phyloP scores from a whole-genome alignment of 2,113 vertebrate genomes.

The Diphyllodes magnificus region DNA sequence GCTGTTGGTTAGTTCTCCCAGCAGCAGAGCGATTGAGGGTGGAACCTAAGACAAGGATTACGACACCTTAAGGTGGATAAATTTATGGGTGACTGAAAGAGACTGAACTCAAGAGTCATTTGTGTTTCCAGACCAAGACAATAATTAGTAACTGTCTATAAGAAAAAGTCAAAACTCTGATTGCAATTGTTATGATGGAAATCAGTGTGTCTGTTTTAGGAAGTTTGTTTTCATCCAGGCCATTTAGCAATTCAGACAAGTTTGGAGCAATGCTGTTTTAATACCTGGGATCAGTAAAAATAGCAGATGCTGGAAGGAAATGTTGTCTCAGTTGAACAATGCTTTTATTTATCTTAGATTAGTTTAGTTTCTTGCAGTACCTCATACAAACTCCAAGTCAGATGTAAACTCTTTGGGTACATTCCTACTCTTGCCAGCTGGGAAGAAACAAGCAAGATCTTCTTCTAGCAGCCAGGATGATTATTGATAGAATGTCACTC shows the following conservation, averaged over 20 bases:
- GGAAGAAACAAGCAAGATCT: not conserved
- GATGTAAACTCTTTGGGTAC: not conserved
- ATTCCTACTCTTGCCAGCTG: not conserved
- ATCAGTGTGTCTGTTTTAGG: not conserved
- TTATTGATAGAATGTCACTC: not conserved
- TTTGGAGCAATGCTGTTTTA: not conserved
- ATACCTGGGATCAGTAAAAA: not conserved
- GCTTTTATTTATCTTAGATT: not conserved
- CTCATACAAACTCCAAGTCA: not conserved
- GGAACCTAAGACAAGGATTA: not conserved
- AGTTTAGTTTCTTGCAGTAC: not conserved
- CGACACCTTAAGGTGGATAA: not conserved
- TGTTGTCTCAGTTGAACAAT: not conserved
- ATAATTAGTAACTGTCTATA: not conserved
- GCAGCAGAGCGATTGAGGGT: not conserved
- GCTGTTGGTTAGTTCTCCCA: not conserved
- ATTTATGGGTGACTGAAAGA: not conserved
- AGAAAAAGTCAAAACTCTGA: not conserved
- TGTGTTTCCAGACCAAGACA: not conserved
- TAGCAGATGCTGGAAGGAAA: not conserved
- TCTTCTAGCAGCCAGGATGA: not conserved
- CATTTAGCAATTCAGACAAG: not conserved
- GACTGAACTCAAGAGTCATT: not conserved
- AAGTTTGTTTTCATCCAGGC: not conserved
- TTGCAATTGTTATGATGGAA: not conserved